phyloP scores from a whole-genome alignment of 2,113 vertebrate genomes.

The Brachypteracias leptosomus region DNA sequence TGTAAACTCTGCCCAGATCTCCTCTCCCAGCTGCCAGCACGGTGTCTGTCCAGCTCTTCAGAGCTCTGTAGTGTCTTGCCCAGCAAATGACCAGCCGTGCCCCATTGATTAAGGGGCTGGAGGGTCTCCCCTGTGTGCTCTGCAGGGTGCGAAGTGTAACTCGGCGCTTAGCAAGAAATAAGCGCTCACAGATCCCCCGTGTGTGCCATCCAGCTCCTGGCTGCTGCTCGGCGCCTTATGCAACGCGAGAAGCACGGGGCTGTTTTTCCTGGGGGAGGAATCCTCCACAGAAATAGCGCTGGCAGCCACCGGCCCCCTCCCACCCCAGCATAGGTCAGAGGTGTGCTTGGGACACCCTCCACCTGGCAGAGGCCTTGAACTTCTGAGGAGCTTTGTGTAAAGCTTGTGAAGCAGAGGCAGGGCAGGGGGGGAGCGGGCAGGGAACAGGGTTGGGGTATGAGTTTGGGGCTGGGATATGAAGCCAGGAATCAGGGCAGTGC shows the following conservation, averaged over 20 bases:
- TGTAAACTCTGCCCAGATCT: neutral
- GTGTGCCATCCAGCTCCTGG: neutral
- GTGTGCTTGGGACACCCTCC: slow-evolving; percentile 37
- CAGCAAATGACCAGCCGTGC: neutral
- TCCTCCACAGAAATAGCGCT: slow-evolving; percentile 11
- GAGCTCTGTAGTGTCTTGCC: no score
- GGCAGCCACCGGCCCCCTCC: neutral
- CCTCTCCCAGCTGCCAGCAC: neutral
- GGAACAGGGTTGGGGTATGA: fast-evolving
- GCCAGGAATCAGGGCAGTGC: fast-evolving
- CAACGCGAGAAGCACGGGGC: neutral
- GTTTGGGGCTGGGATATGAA: neutral
- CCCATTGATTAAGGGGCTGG: neutral
- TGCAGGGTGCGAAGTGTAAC: neutral
- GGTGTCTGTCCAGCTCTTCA: no score
- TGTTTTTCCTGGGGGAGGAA: neutral
- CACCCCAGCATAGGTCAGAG: slow-evolving; percentile 26
- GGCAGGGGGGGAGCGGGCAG: neutral
- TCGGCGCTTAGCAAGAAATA: neutral
- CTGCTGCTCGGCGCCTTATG: neutral
- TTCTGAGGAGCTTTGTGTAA: neutral
- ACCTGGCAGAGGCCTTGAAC: neutral
- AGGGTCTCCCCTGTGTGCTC: neutral
- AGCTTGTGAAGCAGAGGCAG: neutral
- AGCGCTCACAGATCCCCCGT: neutral